These are phyloP conservation scores for Platycheirus albimanus DNA, from an alignment of 2,888 invertebrate species.

Conservation along the genomic window DNA sequence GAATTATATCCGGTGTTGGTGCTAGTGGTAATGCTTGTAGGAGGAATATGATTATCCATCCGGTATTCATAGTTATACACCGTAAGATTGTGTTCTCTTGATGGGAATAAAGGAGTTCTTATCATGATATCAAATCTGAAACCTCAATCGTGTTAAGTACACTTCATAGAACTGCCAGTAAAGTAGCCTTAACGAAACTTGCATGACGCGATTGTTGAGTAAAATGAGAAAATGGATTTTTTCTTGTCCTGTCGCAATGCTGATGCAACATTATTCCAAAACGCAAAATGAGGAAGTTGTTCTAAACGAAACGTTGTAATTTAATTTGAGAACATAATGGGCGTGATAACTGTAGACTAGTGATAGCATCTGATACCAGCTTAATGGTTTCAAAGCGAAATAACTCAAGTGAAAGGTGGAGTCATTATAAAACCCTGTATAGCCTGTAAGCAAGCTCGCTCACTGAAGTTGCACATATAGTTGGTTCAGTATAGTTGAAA, in stretches of 20 bases:
- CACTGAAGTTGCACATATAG: too few relatives aligned
- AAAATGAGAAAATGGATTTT: not conserved
- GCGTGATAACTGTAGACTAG: conserved; percentile 23
- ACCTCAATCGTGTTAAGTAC: conserved; percentile 41
- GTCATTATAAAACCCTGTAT: too few relatives aligned
- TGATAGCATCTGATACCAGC: conserved; percentile 24
- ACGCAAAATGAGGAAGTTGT: conserved; percentile 9
- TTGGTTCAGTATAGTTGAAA: too few relatives aligned
- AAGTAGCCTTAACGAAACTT: not conserved
- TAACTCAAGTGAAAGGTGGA: not conserved
- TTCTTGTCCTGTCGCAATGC: conserved; percentile 11
- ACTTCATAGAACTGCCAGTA: not conserved
- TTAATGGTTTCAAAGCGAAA: conserved; percentile 1
- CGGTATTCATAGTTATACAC: conserved; percentile 31
- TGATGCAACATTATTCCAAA: conserved; percentile 7
- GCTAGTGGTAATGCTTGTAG: too few relatives aligned
- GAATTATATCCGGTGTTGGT: conserved; percentile 53
- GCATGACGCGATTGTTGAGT: conserved; percentile 33
- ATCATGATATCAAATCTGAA: conserved; percentile 52
- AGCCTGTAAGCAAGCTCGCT: too few relatives aligned
- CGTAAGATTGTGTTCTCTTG: conserved; percentile 38
- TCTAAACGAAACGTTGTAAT: conserved; percentile 31
- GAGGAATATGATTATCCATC: conserved; percentile 62
- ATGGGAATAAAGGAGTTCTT: conserved; percentile 45
- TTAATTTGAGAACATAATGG: conserved; percentile 37